phyloP scores from a whole-genome alignment of 2,113 vertebrate species.

The Triplophysa rosa region DNA sequence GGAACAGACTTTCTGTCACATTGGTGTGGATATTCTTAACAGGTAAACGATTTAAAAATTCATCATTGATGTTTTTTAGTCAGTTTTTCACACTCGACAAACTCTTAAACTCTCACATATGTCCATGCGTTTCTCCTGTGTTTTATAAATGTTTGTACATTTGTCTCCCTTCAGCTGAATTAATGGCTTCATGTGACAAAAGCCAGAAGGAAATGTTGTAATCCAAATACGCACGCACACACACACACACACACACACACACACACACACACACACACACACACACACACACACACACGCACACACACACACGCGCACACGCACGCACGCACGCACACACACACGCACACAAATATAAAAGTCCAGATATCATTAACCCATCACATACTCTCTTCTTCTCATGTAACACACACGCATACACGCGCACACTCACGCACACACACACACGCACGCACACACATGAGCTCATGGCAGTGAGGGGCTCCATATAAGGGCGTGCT shows the following conservation, averaged over 20 bases:
- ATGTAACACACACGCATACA: constrained; percentile 3
- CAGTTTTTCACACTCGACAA: background rate
- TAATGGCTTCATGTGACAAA: constrained; percentile 56
- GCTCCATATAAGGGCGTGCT: constrained; percentile 89
- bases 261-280: constrained; percentile 35
- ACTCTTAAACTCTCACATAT: constrained; percentile 22
- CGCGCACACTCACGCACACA: constrained; percentile 44
- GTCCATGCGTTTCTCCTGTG: constrained; percentile 11
- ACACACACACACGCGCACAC: constrained; percentile 59
- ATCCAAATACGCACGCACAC: constrained; percentile 61
- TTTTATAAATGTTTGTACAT: constrained; percentile 15
- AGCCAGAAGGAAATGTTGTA: constrained; percentile 65
- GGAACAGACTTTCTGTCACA: too few species aligned
- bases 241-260: constrained; percentile 60
- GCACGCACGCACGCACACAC: constrained; percentile 60
- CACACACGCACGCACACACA: constrained; percentile 51
- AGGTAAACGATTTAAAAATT: too few species aligned
- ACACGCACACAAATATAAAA: constrained; percentile 32
- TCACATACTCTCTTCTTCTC: background rate
- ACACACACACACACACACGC: constrained; percentile 58
- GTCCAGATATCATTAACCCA: constrained; percentile 11
- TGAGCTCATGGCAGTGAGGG: constrained; percentile 65
- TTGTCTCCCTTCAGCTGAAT: constrained; percentile 35
- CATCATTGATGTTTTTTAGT: background rate
- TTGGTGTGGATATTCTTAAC: too few species aligned